Base-by-base conservation (phyloP, 2,888 invertebrate species). In the Dysmachus trigonus region DNA sequence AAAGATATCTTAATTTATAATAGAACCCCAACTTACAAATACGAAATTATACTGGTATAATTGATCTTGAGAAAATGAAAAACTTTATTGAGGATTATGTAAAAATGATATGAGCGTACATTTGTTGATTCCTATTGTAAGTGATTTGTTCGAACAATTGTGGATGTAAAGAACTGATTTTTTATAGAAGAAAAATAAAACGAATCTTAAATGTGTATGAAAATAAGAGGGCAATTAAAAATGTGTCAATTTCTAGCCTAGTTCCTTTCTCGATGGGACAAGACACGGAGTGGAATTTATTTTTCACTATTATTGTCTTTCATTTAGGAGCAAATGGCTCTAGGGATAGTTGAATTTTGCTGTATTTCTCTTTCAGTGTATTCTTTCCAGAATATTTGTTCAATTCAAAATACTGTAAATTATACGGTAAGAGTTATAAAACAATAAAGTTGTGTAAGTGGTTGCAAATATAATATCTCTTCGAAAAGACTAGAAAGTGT, bases 361-460 rank as follows among this genome's bases (percentile, higher is more conserved):
- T 62, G 62, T 27, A 22, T 62, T n/a, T 62, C 62, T 62, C 62
- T 62, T 62, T 62, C 6, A 62, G 62, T 62, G 62, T 62, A 47
- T 5, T 7, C n/a, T 53, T 38, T 76, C 22, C 6, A 10, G n/a
- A 33, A 41, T 76, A 33, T 76, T 22, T 76, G 18, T 76, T 76
- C 38, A 18, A 62, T 62, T 62, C 18, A 62, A 62, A 62, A 6
- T 38, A 22, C 35, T 76, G 35, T 41, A 76, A 41, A 35, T 76
- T 76, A 76, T 18, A 33, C 38, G 18, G 35, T 76, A 38, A 76
- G 22, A 35, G 41, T 76, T 76, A 76, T 41, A 22, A 76, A 22
- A 76, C 33, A 41, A 76, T 27, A 41, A 76, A 76, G 22, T 76
- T 76, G 76, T 76, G 33, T 41, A 76, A 31, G 33, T 76, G 76